Evolutionary conservation across 2,113 vertebrate genomes (phyloP), one percentile per base, ranked within the genome.

Genomic region (Connochaetes taurinus): DNA sequence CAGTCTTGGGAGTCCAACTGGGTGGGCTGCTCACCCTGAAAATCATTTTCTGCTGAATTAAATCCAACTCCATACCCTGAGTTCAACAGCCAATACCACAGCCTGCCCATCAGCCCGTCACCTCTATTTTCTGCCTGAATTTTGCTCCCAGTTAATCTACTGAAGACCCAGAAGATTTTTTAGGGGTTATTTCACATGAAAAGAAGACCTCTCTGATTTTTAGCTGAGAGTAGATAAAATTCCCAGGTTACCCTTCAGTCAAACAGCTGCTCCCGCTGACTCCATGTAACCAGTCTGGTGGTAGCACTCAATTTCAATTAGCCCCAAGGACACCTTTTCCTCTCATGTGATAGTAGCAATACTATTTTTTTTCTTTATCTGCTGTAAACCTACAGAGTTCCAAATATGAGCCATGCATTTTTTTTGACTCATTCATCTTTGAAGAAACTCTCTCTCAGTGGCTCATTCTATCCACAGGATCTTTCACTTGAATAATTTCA

Each of bases 131-230:
- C 87, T 71, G 67, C 93, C 45, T 86, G 57, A 91, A 95, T 95
- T 97, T 93, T 96, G 60, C 58, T 96, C 71, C 43, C 60, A 96
- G 80, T 85, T 95, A 90, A 87, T 92, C 60, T 94, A 17, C 33
- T 6, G 6, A 87, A 96, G 33, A 1, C 81, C 47, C 81, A 71
- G 92, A 95, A 80, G n/a, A 91, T 84, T 90, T 78, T 97, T 64
- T 47, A 31, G 33, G 17, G 93, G 85, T 96, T 97, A 97, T 97
- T 98, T 88, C 85, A 92, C 82, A 92, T 84, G 88, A 90, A 96
- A 76, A 33, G 53, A 96, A 96, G 33, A 71, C 29, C 3, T 27
- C 53, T 87, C 55, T 94, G 83, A 60, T 96, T 98, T 97, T 96
- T 82, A 95, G 6, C 64, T 45, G 45, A 97, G 64, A 90, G 40